Evolutionary conservation across 1,140 invertebrate species (phyloP), one percentile per base, ranked within the genome.

Genomic region (Ephestia elutella): DNA sequence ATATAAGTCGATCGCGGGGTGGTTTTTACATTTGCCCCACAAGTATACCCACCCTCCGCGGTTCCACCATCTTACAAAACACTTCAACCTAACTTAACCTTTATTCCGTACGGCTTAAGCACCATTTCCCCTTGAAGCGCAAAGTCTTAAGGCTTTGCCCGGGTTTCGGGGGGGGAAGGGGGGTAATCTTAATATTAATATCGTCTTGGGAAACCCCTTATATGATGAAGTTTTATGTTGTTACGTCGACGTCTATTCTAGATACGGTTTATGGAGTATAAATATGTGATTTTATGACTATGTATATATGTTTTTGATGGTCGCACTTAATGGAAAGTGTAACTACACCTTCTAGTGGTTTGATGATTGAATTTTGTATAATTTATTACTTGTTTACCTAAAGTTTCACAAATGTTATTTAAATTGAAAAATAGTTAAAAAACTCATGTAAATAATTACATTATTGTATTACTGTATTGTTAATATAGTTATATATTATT

Each of bases 1-100:
- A 81, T 84, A 87, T 87, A 87, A 87, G 85, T 87, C 85, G 85
- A 87, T 87, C 85, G 85, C 82, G 78, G 73, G 85, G 85, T 87
- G 85, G 85, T 87, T 87, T 87, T 87, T 87, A 86, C 83, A 87
- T 86, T 81, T 77, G 62, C 82, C 80, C 82, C 79, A 70, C 78
- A 82, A 84, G 81, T 76, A 74, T 67, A 81, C 84, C 68, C 82
- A 80, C 57, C 69, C 80, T 61, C 61, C 62, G 64, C 72, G 67
- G 60, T 30, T 61, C 69, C 56, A 70, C 75, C 66, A 20, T n/a
- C 30, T 60, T 54, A 54, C 59, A 18, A 10, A 11, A 20, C 60
- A 7, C 49, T 49, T 11, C 66, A 71, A 15, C 9, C 25, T 7
- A 80, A 60, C 49, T 18, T 35, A 50, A 62, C 62, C 67, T 60